A percentile compares a stretch with the other conserved stretches of the same genome.
Conservation (phyloP, 2,113 vertebrate species). For the Cyprinodon variegatus region DNA sequence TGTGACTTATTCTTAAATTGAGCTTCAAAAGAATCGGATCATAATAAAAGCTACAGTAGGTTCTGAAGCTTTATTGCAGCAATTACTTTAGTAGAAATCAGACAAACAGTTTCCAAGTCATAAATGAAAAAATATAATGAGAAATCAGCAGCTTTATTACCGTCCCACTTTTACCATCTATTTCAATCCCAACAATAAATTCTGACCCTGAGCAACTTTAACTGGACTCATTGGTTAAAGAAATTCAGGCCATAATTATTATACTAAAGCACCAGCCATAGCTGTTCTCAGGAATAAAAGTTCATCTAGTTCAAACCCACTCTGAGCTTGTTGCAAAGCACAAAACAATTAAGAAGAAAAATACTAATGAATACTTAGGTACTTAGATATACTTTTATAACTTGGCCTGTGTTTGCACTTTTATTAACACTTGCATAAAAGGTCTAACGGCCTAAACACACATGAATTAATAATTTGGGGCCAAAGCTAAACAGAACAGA, state of each 20-base stretch:
- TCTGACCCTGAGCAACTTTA: constrained; percentile 39
- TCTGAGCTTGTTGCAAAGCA: constrained; percentile 30
- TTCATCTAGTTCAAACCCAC: background rate
- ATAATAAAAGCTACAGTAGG: background rate
- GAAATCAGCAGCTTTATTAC: constrained; percentile 26
- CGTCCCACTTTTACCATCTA: constrained; percentile 29
- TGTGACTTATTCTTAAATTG: background rate
- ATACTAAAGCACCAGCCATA: constrained; percentile 12
- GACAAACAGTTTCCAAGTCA: constrained; percentile 18
- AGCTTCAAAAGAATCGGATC: background rate
- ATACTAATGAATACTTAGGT: constrained; percentile 1
- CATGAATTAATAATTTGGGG: constrained; percentile 17
- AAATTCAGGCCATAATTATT: constrained; percentile 41
- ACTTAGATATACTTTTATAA: constrained; percentile 8
- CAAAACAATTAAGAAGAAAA: constrained; percentile 45
- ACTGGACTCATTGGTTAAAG: constrained; percentile 48
- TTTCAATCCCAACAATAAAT: constrained; percentile 36
- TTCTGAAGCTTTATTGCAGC: background rate
- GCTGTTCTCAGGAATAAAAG: constrained; percentile 25
- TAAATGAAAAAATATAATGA: constrained; percentile 18
- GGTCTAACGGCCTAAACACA: background rate
- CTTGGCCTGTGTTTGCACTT: background rate
- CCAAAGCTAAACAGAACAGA: background rate
- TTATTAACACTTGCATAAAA: background rate
- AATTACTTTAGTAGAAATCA: constrained; percentile 4